Evolutionary conservation across 2,888 invertebrate genomes (phyloP).

Genomic region (Tineola bisselliella): DNA sequence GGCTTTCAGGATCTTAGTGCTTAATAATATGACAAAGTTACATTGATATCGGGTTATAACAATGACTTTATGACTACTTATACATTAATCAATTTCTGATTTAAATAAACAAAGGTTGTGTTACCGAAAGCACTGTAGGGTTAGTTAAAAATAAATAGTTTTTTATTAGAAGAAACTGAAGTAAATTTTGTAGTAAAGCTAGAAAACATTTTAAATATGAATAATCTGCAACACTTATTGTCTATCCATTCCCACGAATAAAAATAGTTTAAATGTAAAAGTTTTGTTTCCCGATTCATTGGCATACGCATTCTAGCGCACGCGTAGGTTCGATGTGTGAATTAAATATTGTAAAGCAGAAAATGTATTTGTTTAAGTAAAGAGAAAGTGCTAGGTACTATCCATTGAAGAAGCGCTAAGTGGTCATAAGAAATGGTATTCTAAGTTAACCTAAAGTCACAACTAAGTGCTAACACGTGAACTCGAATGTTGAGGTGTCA

Average conservation of each 20-base stretch:
- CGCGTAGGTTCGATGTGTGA: neutral
- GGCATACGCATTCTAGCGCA: neutral
- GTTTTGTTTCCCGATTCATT: neutral
- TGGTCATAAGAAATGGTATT: slow-evolving; percentile 12
- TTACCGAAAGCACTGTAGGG: no score
- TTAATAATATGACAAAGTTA: neutral
- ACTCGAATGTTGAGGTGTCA: slow-evolving; percentile 5
- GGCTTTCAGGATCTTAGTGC: no score
- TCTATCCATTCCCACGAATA: no score
- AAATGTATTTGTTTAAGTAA: slow-evolving; percentile 6
- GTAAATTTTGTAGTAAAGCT: no score
- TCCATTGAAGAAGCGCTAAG: neutral
- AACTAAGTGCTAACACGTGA: neutral
- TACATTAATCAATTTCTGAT: no score
- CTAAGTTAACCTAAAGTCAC: slow-evolving; percentile 8
- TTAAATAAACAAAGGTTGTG: no score
- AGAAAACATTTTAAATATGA: no score
- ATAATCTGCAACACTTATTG: no score
- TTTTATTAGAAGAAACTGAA: no score
- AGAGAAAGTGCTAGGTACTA: neutral
- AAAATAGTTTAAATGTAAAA: neutral
- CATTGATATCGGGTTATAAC: neutral
- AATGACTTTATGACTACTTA: no score
- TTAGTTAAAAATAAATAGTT: no score
- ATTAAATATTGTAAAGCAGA: slow-evolving; percentile 10